Percentiles rank a stretch among this genome's conserved stretches.
Conservation (phyloP, 2,888 invertebrate species). For the Thymelicus sylvestris region DNA sequence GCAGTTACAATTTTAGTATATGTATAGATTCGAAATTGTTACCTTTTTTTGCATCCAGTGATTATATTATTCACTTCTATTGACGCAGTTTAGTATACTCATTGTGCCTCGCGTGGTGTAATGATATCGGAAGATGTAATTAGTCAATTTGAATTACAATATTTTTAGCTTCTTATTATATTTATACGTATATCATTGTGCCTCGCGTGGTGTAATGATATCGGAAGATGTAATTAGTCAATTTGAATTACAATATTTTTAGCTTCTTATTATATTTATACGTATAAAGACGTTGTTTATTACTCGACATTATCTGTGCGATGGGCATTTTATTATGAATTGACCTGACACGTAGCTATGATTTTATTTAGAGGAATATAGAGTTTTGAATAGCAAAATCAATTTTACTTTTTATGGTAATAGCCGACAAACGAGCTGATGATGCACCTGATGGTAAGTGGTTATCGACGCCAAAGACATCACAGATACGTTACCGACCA, state of each 20-base stretch:
- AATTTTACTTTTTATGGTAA: no score
- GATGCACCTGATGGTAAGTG: no score
- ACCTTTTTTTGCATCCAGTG: constrained; percentile 36
- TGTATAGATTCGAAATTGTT: constrained; percentile 39
- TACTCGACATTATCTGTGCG: background rate
- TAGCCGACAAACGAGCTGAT: no score
- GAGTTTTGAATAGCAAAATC: no score
- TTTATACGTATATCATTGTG: background rate
- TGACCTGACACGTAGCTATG: no score
- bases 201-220: background rate
- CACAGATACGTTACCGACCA: no score
- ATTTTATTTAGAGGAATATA: no score
- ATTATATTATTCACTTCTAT: constrained; percentile 39
- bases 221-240: constrained; percentile 2
- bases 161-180: background rate
- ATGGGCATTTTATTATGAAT: no score
- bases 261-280: background rate
- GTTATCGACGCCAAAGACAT: no score
- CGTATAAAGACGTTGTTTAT: background rate
- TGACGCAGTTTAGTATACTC: constrained; percentile 35
- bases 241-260: background rate
- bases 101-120: background rate
- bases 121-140: background rate
- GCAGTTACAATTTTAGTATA: no score
- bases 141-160: constrained; percentile 4